Conservation (phyloP, 2,888 invertebrate genomes). For the Ommatoiulus sabulosus region DNA sequence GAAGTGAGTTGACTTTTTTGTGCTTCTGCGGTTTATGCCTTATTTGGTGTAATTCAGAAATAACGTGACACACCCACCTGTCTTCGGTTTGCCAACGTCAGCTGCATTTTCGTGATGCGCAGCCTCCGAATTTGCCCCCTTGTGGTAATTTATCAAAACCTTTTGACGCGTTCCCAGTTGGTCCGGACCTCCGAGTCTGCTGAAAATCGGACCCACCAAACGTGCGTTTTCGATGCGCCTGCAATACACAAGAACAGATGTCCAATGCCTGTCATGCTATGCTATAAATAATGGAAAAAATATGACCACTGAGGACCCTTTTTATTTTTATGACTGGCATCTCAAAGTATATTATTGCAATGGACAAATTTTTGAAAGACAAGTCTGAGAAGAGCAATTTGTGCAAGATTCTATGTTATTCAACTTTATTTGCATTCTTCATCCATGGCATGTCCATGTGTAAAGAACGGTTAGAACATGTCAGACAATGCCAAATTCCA, state of each 20-base stretch:
- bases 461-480: no score
- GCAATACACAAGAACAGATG: neutral
- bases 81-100: neutral
- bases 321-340: neutral
- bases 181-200: neutral
- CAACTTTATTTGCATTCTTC: no score
- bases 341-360: neutral
- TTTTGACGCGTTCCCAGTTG: slow-evolving; percentile 56
- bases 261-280: neutral
- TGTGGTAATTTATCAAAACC: slow-evolving; percentile 57
- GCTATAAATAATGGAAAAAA: neutral
- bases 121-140: slow-evolving; percentile 22
- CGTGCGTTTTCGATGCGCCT: slow-evolving; percentile 56
- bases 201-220: slow-evolving; percentile 53
- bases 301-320: neutral
- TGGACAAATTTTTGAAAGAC: neutral
- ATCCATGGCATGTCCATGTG: no score
- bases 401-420: no score
- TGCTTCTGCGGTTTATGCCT: no score
- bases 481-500: no score
- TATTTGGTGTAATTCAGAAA: no score
- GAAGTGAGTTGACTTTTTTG: no score
- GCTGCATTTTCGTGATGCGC: neutral
- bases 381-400: neutral
- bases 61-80: neutral